Conservation (phyloP, 92 coral and sea anemone genomes). For the Paragorgia papillata region DNA sequence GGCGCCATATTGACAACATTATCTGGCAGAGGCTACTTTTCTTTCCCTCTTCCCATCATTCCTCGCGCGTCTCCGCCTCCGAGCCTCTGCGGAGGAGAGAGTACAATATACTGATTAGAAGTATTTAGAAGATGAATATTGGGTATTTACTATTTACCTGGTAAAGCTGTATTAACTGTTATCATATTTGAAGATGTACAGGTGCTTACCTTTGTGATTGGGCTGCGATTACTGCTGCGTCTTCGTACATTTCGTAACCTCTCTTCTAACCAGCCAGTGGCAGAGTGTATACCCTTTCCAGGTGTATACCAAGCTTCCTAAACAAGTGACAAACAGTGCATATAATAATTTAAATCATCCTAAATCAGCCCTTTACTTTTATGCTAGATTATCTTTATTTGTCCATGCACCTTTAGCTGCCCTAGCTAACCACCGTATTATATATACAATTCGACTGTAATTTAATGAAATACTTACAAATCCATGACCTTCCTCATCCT, state of each 20-base stretch:
- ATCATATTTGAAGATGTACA: background rate
- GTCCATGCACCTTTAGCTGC: no score
- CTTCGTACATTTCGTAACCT: conserved; percentile 5
- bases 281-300: conserved; percentile 17
- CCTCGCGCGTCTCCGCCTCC: no score
- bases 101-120: no score
- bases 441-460: no score
- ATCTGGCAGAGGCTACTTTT: no score
- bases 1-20: no score
- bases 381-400: no score
- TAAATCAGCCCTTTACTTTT: no score
- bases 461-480: background rate
- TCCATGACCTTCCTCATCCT: conserved; percentile 10
- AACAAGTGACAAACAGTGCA: background rate
- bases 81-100: no score
- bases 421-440: no score
- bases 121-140: background rate
- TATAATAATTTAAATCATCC: no score
- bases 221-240: conserved; percentile 7
- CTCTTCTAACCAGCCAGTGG: conserved; percentile 22
- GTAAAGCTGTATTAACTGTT: conserved; percentile 3
- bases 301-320: conserved; percentile 30
- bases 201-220: background rate
- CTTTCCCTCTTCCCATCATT: no score
- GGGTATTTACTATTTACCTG: conserved; percentile 4